Evolutionary conservation across 2,113 vertebrate species (phyloP).

Genomic region (Pituophis catenifer): DNA sequence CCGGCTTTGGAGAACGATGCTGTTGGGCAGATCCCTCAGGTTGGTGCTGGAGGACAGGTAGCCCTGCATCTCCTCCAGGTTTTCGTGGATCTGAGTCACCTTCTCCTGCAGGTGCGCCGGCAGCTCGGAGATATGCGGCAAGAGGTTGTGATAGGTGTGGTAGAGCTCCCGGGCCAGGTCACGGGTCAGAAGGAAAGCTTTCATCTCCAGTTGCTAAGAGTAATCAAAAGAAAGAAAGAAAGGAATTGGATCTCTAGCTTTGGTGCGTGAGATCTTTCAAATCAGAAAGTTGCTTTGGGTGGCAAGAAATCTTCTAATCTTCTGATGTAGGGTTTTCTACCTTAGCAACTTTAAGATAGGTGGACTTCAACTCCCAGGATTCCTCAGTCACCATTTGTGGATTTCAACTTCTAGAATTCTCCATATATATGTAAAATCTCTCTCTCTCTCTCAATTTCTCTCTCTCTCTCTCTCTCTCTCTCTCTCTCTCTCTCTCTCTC

Average conservation of each 20-base stretch:
- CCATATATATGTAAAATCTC: not conserved
- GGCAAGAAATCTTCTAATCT: not conserved
- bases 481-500: too few relatives aligned
- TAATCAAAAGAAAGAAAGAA: not conserved
- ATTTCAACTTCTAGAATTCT: not conserved
- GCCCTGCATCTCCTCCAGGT: conserved; percentile 74
- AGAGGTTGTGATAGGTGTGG: conserved; percentile 71
- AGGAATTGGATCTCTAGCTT: not conserved
- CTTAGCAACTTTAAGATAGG: not conserved
- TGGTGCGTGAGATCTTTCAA: not conserved
- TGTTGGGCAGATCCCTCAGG: conserved; percentile 63
- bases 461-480: too few relatives aligned
- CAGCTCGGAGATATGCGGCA: conserved; percentile 81
- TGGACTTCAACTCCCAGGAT: not conserved
- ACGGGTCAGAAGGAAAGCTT: conserved; percentile 68
- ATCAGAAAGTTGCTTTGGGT: not conserved
- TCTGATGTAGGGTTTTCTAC: not conserved
- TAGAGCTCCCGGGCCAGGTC: conserved; percentile 75
- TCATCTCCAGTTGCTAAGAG: conserved; percentile 38
- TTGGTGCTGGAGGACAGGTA: conserved; percentile 60
- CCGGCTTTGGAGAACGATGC: conserved; percentile 72
- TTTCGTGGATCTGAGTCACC: conserved; percentile 69
- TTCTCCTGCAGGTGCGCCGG: conserved; percentile 78
- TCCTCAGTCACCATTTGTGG: not conserved
- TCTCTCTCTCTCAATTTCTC: too few relatives aligned